A percentile compares a stretch with the other conserved stretches of the same genome.
Conservation (phyloP, 2,888 invertebrate species). For the Apodemia duryi region DNA sequence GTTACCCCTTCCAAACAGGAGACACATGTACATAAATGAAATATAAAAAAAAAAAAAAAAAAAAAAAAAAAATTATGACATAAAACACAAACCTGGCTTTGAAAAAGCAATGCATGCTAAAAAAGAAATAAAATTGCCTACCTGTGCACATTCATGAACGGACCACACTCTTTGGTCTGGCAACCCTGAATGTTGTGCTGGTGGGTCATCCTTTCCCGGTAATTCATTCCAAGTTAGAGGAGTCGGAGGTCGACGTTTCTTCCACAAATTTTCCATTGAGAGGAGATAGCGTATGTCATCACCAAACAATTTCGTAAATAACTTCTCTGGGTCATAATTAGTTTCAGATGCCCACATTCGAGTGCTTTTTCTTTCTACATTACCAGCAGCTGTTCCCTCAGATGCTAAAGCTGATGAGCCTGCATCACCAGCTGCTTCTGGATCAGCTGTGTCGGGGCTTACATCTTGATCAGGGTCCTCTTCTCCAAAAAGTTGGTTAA, state of each 20-base stretch:
- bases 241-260: slow-evolving; percentile 84
- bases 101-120: background rate
- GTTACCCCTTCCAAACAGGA: no score
- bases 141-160: slow-evolving; percentile 84
- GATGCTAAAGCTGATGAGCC: slow-evolving; percentile 78
- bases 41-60: no score
- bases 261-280: slow-evolving; percentile 95
- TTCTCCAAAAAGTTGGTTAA: slow-evolving; percentile 99
- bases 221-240: slow-evolving; percentile 87
- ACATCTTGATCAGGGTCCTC: slow-evolving; percentile 97
- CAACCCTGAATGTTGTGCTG: slow-evolving; percentile 70
- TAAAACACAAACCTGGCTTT: background rate
- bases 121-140: slow-evolving; percentile 32
- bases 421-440: slow-evolving; percentile 89
- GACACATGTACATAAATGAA: no score
- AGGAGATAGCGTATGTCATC: slow-evolving; percentile 97
- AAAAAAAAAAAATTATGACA: no score
- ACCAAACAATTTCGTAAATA: slow-evolving; percentile 95
- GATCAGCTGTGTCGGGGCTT: slow-evolving; percentile 97
- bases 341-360: slow-evolving; percentile 92
- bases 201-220: slow-evolving; percentile 74
- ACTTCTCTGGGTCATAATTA: slow-evolving; percentile 89
- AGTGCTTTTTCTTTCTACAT: slow-evolving; percentile 84
- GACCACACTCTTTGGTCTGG: slow-evolving; percentile 90
- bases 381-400: slow-evolving; percentile 69